phyloP scores from a whole-genome alignment of 2,113 vertebrate species.

The Apaloderma vittatum region DNA sequence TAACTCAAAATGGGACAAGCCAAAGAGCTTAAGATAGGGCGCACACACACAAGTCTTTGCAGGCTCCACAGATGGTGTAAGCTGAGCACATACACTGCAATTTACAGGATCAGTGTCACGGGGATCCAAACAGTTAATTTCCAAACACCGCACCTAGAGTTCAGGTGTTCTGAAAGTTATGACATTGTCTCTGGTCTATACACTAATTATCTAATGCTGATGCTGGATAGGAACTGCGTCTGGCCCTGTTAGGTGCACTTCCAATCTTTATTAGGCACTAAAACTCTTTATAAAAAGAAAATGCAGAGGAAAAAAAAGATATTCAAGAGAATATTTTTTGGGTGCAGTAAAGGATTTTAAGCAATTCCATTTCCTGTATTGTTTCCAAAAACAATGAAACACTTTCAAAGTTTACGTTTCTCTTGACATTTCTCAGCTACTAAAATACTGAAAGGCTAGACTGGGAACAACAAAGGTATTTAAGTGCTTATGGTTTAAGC shows the following conservation, averaged over 20 bases:
- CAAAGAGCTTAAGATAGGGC: not conserved
- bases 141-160: not conserved
- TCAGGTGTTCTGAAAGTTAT: not conserved
- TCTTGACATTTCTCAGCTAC: constrained; percentile 35
- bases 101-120: not conserved
- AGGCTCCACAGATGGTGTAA: fast-evolving
- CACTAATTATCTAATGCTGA: not conserved
- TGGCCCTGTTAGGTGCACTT: not conserved
- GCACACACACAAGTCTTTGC: not conserved
- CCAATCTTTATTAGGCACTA: not conserved
- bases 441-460: not conserved
- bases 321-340: not conserved
- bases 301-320: not conserved
- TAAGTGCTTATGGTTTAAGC: constrained; percentile 17
- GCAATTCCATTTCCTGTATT: not conserved
- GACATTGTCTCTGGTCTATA: not conserved
- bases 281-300: not conserved
- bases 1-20: not conserved
- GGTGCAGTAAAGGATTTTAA: not conserved
- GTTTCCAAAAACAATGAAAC: constrained; percentile 35
- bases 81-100: fast-evolving
- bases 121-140: not conserved
- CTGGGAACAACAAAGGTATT: constrained; percentile 19
- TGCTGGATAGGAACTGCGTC: not conserved
- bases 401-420: constrained; percentile 15